Conservation (phyloP, 2,888 invertebrate genomes). For the Drosophila maculinotata region DNA sequence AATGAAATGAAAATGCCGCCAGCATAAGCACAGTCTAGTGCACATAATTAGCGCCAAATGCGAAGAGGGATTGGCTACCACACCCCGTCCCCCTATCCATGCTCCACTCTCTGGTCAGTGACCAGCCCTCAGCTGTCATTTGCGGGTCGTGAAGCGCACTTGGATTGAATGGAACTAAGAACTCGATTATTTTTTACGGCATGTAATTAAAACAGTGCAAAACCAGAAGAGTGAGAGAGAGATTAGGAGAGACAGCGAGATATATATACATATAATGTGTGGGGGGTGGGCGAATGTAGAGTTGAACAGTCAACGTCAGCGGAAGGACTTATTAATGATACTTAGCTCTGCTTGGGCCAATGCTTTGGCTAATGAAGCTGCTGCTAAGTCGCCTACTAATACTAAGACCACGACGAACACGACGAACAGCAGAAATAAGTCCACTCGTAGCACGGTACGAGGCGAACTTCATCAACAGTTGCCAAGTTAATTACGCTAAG, state of each 20-base stretch:
- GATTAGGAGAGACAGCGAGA: neutral
- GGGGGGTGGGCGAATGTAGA: constrained; percentile 7
- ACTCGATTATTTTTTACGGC: constrained; percentile 77
- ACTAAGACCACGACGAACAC: constrained; percentile 9
- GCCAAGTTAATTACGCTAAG: constrained; percentile 73
- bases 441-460: constrained; percentile 15
- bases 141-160: constrained; percentile 29
- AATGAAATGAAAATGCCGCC: constrained; percentile 52
- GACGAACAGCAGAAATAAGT: neutral
- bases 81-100: neutral
- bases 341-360: constrained; percentile 35
- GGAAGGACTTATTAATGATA: constrained; percentile 73
- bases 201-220: constrained; percentile 62
- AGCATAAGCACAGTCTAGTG: constrained; percentile 70
- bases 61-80: constrained; percentile 26
- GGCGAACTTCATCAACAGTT: constrained; percentile 67
- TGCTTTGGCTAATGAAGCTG: constrained; percentile 61
- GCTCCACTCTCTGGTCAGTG: constrained; percentile 58
- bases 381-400: constrained; percentile 40
- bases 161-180: constrained; percentile 68
- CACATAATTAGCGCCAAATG: constrained; percentile 67
- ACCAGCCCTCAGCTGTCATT: constrained; percentile 58
- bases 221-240: constrained; percentile 2
- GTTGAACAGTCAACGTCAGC: constrained; percentile 61
- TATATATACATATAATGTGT: neutral